phyloP scores from a whole-genome alignment of 2,888 invertebrate species.

The Eucriotettix oculatus region DNA sequence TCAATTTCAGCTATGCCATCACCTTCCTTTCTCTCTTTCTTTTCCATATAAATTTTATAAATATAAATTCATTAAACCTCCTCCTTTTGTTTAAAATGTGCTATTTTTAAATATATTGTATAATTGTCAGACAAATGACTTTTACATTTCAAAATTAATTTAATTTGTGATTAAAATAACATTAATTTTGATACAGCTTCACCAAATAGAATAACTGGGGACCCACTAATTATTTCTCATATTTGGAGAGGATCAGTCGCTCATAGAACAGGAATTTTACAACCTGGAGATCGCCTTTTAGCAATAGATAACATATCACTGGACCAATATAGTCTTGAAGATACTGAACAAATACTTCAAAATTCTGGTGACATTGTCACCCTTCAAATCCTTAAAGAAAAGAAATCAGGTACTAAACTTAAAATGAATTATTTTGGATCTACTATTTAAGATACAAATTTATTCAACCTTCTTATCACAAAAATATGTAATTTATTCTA shows the following conservation, averaged over 20 bases:
- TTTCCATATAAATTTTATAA: too few relatives aligned
- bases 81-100: too few relatives aligned
- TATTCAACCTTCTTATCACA: neutral
- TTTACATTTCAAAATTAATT: too few relatives aligned
- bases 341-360: conserved; percentile 33
- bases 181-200: conserved; percentile 20
- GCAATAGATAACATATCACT: conserved; percentile 75
- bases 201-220: conserved; percentile 24
- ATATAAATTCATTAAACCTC: too few relatives aligned
- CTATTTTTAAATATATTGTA: too few relatives aligned
- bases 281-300: conserved; percentile 70
- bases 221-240: conserved; percentile 50
- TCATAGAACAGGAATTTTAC: conserved; percentile 73
- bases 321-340: conserved; percentile 48
- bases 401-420: too few relatives aligned
- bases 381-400: conserved; percentile 28
- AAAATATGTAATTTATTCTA: too few relatives aligned
- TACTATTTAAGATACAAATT: neutral
- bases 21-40: too few relatives aligned
- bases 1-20: too few relatives aligned
- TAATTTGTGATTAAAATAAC: neutral
- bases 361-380: conserved; percentile 31
- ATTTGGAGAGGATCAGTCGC: conserved; percentile 82
- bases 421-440: too few relatives aligned
- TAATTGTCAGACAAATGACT: too few relatives aligned